Evolutionary conservation across 2,888 invertebrate genomes (phyloP).

Genomic region (Automeris io): DNA sequence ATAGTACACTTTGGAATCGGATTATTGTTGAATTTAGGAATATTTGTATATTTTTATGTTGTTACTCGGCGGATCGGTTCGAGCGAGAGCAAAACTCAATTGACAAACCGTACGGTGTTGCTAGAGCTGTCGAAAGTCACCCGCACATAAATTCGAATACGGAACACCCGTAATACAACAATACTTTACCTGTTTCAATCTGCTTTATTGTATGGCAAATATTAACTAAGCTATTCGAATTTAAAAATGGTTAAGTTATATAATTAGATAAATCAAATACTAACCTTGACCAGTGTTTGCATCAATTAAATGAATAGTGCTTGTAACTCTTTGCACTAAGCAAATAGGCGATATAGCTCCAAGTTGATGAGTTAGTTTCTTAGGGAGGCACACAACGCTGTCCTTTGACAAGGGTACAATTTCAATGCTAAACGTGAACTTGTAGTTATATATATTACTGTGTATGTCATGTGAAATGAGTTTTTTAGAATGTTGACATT

Average conservation of each 20-base stretch:
- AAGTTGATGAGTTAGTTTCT: slow-evolving; percentile 89
- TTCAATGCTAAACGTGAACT: slow-evolving; percentile 95
- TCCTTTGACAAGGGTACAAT: slow-evolving; percentile 98
- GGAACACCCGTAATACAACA: too few relatives aligned
- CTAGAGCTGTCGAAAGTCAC: too few relatives aligned
- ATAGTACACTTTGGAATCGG: too few relatives aligned
- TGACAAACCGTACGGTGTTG: too few relatives aligned
- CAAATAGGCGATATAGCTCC: slow-evolving; percentile 94
- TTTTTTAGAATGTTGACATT: slow-evolving; percentile 93
- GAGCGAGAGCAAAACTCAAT: too few relatives aligned
- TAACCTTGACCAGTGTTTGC: slow-evolving; percentile 89
- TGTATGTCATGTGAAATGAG: slow-evolving; percentile 98
- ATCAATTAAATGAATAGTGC: slow-evolving; percentile 94
- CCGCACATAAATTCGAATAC: too few relatives aligned
- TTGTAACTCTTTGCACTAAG: slow-evolving; percentile 92
- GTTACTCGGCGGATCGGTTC: too few relatives aligned
- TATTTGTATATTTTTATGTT: too few relatives aligned
- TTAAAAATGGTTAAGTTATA: not conserved
- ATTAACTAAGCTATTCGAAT: not conserved
- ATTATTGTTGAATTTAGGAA: too few relatives aligned
- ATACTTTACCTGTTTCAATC: too few relatives aligned
- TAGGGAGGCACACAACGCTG: slow-evolving; percentile 92
- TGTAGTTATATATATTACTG: slow-evolving; percentile 97
- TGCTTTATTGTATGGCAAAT: too few relatives aligned
- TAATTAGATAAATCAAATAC: slow-evolving; percentile 1